Evolutionary conservation across 2,888 invertebrate genomes (phyloP).

Genomic region (Athetis lepigone): DNA sequence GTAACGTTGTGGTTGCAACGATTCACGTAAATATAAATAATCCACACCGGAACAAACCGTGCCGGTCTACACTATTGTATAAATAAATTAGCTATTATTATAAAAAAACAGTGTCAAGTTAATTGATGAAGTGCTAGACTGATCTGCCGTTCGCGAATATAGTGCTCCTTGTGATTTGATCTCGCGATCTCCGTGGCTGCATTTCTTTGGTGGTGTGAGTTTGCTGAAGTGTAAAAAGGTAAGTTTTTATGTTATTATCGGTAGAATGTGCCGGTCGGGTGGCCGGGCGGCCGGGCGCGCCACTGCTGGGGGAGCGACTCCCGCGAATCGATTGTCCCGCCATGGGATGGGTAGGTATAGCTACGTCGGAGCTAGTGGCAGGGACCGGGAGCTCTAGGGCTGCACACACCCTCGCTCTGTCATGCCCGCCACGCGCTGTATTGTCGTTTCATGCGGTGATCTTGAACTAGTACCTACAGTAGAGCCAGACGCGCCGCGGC

Average conservation of each 20-base stretch:
- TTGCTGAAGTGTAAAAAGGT: constrained; percentile 87
- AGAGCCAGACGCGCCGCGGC: constrained; percentile 59
- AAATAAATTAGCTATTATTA: constrained; percentile 66
- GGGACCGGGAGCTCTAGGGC: constrained; percentile 63
- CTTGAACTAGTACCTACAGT: constrained; percentile 71
- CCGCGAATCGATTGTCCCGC: constrained; percentile 86
- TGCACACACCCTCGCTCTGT: constrained; percentile 78
- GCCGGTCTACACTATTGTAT: constrained; percentile 72
- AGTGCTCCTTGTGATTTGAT: constrained; percentile 84
- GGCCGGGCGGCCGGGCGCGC: constrained; percentile 68
- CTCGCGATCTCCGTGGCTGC: constrained; percentile 86
- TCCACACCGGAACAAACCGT: constrained; percentile 73
- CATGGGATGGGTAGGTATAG: constrained; percentile 68
- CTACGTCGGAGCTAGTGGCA: constrained; percentile 48
- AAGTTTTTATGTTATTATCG: constrained; percentile 81
- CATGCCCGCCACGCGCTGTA: constrained; percentile 67
- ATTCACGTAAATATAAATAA: constrained; percentile 67
- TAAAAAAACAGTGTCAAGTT: constrained; percentile 79
- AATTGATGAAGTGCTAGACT: constrained; percentile 80
- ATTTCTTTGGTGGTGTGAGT: constrained; percentile 83
- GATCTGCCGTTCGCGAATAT: constrained; percentile 72
- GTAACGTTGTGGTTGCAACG: constrained; percentile 70
- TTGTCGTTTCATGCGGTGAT: constrained; percentile 78
- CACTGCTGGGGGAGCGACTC: constrained; percentile 80
- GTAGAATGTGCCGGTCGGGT: constrained; percentile 71